A percentile compares a stretch with the other conserved stretches of the same genome.
phyloP scores from a whole-genome alignment of 2,888 invertebrate genomes.

The Lasiommata megera region DNA sequence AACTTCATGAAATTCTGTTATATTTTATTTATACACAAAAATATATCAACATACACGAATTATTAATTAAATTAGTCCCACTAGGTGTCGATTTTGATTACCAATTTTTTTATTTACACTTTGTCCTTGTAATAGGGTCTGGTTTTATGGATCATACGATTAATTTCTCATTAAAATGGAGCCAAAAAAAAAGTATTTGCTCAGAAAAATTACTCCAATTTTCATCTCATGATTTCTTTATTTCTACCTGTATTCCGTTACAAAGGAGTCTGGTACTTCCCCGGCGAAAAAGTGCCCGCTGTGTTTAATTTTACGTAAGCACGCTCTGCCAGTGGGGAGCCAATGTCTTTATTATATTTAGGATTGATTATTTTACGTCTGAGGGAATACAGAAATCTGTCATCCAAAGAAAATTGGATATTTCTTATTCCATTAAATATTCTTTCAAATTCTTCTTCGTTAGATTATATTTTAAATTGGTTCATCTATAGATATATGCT shows the following conservation, averaged over 20 bases:
- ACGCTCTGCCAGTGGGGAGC: conserved; percentile 54
- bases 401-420: neutral
- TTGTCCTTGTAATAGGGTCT: too few relatives aligned
- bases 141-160: neutral
- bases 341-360: conserved; percentile 65
- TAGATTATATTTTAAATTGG: too few relatives aligned
- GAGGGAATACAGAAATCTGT: conserved; percentile 1
- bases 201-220: conserved; percentile 3
- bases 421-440: too few relatives aligned
- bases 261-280: conserved; percentile 20
- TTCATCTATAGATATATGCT: too few relatives aligned
- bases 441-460: neutral
- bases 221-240: conserved; percentile 13
- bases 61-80: too few relatives aligned
- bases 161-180: conserved; percentile 27
- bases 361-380: conserved; percentile 30
- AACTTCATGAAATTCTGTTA: too few relatives aligned
- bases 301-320: conserved; percentile 56
- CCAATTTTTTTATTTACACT: too few relatives aligned
- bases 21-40: too few relatives aligned
- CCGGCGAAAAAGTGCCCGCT: conserved; percentile 46
- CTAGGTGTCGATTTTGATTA: too few relatives aligned
- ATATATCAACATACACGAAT: too few relatives aligned
- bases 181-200: neutral
- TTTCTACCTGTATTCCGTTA: conserved; percentile 24